Conservation (phyloP, 2,797 vertebrate genomes). For the Mastacembelus armatus region DNA sequence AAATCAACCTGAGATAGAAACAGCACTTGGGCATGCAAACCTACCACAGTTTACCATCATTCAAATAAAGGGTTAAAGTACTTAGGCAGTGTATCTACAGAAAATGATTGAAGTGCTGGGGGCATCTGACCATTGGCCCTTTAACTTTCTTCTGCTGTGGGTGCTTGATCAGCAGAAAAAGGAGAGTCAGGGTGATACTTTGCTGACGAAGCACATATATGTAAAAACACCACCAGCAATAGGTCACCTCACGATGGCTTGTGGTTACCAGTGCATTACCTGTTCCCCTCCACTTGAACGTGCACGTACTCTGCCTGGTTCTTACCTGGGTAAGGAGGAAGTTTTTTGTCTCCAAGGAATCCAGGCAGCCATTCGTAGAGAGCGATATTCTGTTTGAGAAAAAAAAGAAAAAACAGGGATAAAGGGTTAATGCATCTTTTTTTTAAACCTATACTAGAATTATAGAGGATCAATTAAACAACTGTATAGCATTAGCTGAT, state of each 20-base stretch:
- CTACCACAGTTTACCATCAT: not conserved
- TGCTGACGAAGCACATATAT: conserved; percentile 77
- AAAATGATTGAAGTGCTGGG: conserved; percentile 23
- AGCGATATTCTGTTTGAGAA: conserved; percentile 86
- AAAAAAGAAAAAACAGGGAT: not conserved
- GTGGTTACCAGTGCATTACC: conserved; percentile 75
- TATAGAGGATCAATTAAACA: no score
- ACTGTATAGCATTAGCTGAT: not conserved
- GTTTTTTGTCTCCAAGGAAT: conserved; percentile 68
- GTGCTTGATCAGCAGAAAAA: conserved; percentile 69
- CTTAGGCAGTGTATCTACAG: not conserved
- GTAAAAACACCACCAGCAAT: conserved; percentile 60
- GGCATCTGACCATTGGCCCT: conserved; percentile 36
- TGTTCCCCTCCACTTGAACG: conserved; percentile 57
- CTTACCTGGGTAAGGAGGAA: conserved; percentile 88
- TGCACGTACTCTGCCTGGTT: conserved; percentile 42
- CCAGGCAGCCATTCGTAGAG: conserved; percentile 94
- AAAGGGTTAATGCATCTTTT: conserved; percentile 3
- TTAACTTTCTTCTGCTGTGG: conserved; percentile 55
- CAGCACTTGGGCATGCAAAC: not conserved
- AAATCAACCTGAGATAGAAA: not conserved
- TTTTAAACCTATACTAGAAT: not conserved
- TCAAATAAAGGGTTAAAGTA: not conserved
- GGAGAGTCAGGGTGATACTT: conserved; percentile 41
- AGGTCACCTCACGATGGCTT: conserved; percentile 70